phyloP scores from a whole-genome alignment of 2,888 invertebrate species.

The Dicranocentrus wangi region DNA sequence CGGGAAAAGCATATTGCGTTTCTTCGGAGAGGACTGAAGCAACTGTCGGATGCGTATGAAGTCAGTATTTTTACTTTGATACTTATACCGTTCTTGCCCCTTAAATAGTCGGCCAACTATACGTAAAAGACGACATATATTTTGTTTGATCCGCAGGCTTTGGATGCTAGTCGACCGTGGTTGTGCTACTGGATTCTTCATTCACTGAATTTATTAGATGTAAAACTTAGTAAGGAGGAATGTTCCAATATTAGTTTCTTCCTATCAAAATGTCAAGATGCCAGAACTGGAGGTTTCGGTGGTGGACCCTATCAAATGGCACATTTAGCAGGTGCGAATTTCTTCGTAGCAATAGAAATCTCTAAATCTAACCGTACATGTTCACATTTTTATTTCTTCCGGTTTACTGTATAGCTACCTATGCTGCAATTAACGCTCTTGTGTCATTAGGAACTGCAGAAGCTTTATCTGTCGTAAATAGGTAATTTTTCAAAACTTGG shows the following conservation, averaged over 20 bases:
- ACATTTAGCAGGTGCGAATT: conserved; percentile 85
- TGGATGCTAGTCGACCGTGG: conserved; percentile 98
- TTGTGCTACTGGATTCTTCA: conserved; percentile 97
- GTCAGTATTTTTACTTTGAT: conserved; percentile 73
- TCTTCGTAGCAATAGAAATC: background rate
- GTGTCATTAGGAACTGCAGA: conserved; percentile 91
- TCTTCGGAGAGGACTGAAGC: conserved; percentile 81
- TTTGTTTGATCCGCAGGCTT: conserved; percentile 77
- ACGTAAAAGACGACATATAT: too few species aligned
- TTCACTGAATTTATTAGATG: conserved; percentile 85
- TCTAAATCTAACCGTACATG: too few species aligned
- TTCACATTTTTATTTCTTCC: too few species aligned
- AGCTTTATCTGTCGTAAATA: conserved; percentile 90
- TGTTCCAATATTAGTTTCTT: conserved; percentile 79
- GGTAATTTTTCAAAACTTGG: conserved; percentile 76
- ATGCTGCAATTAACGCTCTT: conserved; percentile 95
- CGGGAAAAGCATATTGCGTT: conserved; percentile 81
- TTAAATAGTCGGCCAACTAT: too few species aligned
- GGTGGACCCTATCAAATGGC: conserved; percentile 95
- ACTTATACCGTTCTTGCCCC: too few species aligned
- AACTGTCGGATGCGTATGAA: conserved; percentile 83
- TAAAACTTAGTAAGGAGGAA: conserved; percentile 78
- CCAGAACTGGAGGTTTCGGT: conserved; percentile 87
- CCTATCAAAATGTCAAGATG: conserved; percentile 83
- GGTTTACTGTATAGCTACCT: conserved; percentile 82